Conservation (phyloP, 2,888 invertebrate genomes). For the Oxycera nigricornis region DNA sequence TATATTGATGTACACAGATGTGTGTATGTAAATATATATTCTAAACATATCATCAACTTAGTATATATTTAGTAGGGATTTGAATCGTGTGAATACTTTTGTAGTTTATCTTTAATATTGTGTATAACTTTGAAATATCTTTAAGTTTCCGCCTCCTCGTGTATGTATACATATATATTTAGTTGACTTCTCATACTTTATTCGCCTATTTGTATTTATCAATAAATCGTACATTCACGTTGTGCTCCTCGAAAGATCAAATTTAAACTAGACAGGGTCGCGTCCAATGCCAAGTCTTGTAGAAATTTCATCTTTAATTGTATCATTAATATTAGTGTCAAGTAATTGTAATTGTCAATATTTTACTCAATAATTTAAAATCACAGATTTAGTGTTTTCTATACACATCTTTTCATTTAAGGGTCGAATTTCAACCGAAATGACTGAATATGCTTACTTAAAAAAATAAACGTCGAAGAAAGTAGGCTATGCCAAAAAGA, state of each 20-base stretch:
- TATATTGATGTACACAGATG: conserved; percentile 36
- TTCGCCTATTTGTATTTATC: conserved; percentile 34
- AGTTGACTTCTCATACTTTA: conserved; percentile 27
- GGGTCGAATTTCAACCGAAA: conserved; percentile 11
- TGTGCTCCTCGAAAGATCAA: conserved; percentile 45
- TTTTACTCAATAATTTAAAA: conserved; percentile 46
- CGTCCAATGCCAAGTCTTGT: conserved; percentile 23
- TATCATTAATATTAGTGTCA: conserved; percentile 31
- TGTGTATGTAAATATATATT: conserved; percentile 44
- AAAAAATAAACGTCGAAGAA: not conserved
- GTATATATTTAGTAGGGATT: conserved; percentile 18
- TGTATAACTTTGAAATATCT: conserved; percentile 28
- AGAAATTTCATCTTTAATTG: conserved; percentile 42
- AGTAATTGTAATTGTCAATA: conserved; percentile 45
- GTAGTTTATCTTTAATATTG: conserved; percentile 29
- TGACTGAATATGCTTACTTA: not conserved
- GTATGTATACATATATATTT: conserved; percentile 37
- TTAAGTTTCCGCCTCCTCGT: not conserved
- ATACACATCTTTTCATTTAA: conserved; percentile 40
- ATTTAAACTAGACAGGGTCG: conserved; percentile 37
- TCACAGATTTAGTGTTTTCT: conserved; percentile 47
- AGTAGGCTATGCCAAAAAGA: conserved; percentile 12
- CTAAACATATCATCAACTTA: conserved; percentile 34
- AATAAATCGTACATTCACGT: conserved; percentile 44
- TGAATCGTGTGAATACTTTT: conserved; percentile 35